Conservation (phyloP, 2,797 vertebrate genomes). For the Hydrocynus forskahlii region DNA sequence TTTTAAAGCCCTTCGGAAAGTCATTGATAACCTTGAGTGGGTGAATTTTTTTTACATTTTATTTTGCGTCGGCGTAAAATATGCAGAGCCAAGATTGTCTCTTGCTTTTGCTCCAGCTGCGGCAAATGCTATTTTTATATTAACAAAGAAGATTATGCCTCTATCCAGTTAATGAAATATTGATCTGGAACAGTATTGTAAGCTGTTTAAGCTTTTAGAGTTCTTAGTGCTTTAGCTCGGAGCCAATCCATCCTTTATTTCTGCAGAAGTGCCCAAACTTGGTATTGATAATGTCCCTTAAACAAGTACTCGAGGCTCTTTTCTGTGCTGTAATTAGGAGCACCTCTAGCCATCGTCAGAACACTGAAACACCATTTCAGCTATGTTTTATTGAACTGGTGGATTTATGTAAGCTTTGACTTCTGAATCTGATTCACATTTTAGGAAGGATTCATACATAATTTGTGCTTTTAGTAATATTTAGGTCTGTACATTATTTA, state of each 20-base stretch:
- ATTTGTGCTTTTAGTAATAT: background rate
- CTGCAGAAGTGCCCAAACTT: slow-evolving; percentile 56
- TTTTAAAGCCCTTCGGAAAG: background rate
- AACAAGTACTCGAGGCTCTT: slow-evolving; percentile 44
- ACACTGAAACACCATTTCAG: slow-evolving; percentile 37
- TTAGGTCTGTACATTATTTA: background rate
- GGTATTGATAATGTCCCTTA: slow-evolving; percentile 50
- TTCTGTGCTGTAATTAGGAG: slow-evolving; percentile 52
- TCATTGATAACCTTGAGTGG: background rate
- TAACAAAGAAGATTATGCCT: slow-evolving; percentile 64
- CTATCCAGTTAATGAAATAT: slow-evolving; percentile 79
- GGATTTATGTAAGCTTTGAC: background rate
- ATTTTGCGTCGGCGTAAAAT: slow-evolving; percentile 2
- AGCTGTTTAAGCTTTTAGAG: slow-evolving; percentile 69
- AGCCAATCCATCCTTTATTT: slow-evolving; percentile 71
- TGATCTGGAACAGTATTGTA: slow-evolving; percentile 77
- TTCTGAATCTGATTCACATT: slow-evolving; percentile 18
- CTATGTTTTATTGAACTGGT: slow-evolving; percentile 62
- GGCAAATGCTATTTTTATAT: slow-evolving; percentile 56
- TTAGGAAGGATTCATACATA: background rate
- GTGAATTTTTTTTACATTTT: slow-evolving; percentile 16
- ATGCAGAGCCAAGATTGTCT: background rate
- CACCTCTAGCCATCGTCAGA: slow-evolving; percentile 49
- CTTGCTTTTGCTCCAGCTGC: slow-evolving; percentile 26
- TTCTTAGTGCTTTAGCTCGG: slow-evolving; percentile 64